Conservation (phyloP, 92 coral and sea anemone species). For the Micromussa lordhowensis region DNA sequence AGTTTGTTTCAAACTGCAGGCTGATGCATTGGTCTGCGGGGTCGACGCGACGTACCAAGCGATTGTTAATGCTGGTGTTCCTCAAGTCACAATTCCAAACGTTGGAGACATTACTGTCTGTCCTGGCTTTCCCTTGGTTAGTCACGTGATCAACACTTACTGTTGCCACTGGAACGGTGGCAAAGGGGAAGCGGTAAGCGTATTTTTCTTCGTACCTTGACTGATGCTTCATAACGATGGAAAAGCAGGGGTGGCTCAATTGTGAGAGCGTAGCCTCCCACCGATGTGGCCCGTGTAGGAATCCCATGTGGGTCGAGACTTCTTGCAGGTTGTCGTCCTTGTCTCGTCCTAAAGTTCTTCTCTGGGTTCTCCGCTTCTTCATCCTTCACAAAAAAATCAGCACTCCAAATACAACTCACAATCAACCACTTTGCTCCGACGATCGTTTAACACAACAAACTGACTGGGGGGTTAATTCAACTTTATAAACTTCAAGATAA, state of each 20-base stretch:
- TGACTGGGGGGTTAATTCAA: no score
- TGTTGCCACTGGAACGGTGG: constrained; percentile 49
- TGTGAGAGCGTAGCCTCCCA: background rate
- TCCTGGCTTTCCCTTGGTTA: constrained; percentile 39
- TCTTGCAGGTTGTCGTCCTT: no score
- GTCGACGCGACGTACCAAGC: constrained; percentile 53
- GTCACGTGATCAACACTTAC: constrained; percentile 62
- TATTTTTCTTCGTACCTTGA: background rate
- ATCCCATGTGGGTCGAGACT: no score
- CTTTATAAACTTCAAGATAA: no score
- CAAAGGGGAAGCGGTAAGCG: constrained; percentile 20
- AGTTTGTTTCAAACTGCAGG: background rate
- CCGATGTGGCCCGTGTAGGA: background rate
- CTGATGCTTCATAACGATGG: background rate
- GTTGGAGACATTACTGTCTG: constrained; percentile 58
- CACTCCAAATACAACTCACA: no score
- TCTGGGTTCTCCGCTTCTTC: no score
- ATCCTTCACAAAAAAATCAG: no score
- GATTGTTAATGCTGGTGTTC: constrained; percentile 51
- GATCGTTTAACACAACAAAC: no score
- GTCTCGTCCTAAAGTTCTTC: no score
- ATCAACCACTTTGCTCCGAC: no score
- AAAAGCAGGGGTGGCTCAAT: background rate
- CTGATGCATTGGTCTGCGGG: constrained; percentile 37
- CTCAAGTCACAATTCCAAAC: constrained; percentile 8